Evolutionary conservation across 1,140 invertebrate species (phyloP), one percentile per base, ranked within the genome.

Genomic region (Heliconius congener): DNA sequence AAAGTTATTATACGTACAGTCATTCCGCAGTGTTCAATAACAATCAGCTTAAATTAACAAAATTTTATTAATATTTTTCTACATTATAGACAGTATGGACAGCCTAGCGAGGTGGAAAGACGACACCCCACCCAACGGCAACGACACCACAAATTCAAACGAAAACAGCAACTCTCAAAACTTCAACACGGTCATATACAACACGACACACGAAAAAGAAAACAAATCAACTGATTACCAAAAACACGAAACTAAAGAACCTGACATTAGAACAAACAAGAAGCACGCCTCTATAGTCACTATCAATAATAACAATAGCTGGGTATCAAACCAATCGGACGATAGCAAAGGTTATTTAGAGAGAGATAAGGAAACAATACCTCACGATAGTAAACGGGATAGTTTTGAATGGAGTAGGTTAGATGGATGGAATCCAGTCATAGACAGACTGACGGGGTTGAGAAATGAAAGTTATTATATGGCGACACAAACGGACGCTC

Each of bases 401-500:
- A 95, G 94, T 82, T 95, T 95, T 80, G 94, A 95, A 80, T 95
- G 94, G 94, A 93, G 94, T 74, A 82, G 93, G 1, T 71, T 95
- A 50, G 94, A 95, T 71, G 94, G 94, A 1, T 95, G 94, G 94
- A 95, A 95, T 76, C 98, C 98, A 66, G 97, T 98, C 50, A 96
- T 98, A 83, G 98, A 98, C 88, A 95, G 97, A 87, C 92, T 98
- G 82, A 98, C 97, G 34, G 94, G 94, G 11, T 76, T 95, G 19
- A 84, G 94, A 27, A 98, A 98, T 86, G 98, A 98, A 91, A 98
- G 98, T 88, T 99, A 98, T 85, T 98, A 98, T 83, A 96, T 97
- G 91, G 97, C 97, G 42, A 97, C 95, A 74, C 95, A 96, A 80
- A 93, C 86, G 66, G 93, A 95, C 8, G 87, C 78, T 5, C 87